Percentiles rank a stretch among this genome's conserved stretches.
Evolutionary conservation across 2,797 vertebrate genomes (phyloP).

Genomic region (Spinus olivaceus): DNA sequence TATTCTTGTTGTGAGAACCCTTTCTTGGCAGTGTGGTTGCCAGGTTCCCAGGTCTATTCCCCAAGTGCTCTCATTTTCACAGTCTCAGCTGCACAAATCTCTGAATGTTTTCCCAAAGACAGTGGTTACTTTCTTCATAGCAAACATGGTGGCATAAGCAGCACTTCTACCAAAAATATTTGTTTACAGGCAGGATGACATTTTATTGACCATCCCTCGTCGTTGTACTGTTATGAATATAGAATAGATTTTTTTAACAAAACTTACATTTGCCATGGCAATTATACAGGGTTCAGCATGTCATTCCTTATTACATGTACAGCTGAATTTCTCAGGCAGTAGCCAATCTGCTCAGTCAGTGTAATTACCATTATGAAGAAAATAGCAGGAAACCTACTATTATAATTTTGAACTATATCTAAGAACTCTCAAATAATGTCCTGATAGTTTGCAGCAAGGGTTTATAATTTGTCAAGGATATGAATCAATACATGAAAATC

Average conservation of each 20-base stretch:
- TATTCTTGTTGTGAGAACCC: neutral
- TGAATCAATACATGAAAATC: neutral
- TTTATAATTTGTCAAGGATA: neutral
- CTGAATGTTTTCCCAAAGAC: conserved; percentile 46
- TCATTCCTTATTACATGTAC: neutral
- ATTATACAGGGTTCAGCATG: neutral
- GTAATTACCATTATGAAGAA: neutral
- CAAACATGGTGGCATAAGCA: neutral
- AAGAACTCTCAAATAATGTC: neutral
- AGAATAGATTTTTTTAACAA: conserved; percentile 24
- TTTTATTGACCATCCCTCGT: conserved; percentile 45
- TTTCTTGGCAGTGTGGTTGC: conserved; percentile 35
- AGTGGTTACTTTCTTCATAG: neutral
- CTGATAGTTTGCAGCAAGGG: neutral
- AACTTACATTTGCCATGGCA: neutral
- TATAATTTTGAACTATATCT: neutral
- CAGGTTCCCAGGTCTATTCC: conserved; percentile 43
- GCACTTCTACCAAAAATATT: conserved; percentile 45
- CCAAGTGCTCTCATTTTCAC: conserved; percentile 51
- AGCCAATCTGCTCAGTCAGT: neutral
- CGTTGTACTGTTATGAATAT: neutral
- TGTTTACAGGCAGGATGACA: conserved; percentile 45
- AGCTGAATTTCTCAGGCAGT: conserved; percentile 21
- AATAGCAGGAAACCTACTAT: neutral
- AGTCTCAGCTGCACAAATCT: conserved; percentile 22